phyloP scores from a whole-genome alignment of 2,113 vertebrate species.

The Tichodroma muraria region DNA sequence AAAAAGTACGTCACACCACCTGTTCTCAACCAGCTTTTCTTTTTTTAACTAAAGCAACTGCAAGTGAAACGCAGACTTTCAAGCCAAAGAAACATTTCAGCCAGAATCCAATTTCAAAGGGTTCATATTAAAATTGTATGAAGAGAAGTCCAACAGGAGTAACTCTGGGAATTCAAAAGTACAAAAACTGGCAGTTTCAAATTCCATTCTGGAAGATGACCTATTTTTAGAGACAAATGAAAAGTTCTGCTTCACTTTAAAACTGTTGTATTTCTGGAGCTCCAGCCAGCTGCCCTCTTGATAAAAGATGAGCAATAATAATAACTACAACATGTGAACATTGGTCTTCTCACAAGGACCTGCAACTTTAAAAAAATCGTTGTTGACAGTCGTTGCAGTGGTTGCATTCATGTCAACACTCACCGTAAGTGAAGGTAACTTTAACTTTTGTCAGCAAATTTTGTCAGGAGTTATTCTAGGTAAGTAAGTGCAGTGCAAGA shows the following conservation, averaged over 20 bases:
- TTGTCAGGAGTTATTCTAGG: background rate
- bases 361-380: background rate
- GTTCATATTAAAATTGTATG: conserved; percentile 6
- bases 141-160: conserved; percentile 6
- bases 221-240: conserved; percentile 33
- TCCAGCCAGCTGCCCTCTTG: conserved; percentile 9
- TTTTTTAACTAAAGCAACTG: conserved; percentile 8
- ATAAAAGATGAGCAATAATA: conserved; percentile 18
- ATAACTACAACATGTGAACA: conserved; percentile 22
- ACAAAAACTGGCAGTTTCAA: background rate
- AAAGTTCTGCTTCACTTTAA: background rate
- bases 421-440: background rate
- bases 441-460: background rate
- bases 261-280: conserved; percentile 12
- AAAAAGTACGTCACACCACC: background rate
- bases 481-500: background rate
- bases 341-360: background rate
- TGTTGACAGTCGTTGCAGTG: background rate
- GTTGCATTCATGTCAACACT: background rate
- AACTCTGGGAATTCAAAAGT: conserved; percentile 14
- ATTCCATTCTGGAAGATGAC: background rate
- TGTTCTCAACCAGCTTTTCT: conserved; percentile 3
- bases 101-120: conserved; percentile 30
- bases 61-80: background rate
- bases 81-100: background rate